Evolutionary conservation across 2,888 invertebrate species (phyloP).

Genomic region (Saturnia japonica): DNA sequence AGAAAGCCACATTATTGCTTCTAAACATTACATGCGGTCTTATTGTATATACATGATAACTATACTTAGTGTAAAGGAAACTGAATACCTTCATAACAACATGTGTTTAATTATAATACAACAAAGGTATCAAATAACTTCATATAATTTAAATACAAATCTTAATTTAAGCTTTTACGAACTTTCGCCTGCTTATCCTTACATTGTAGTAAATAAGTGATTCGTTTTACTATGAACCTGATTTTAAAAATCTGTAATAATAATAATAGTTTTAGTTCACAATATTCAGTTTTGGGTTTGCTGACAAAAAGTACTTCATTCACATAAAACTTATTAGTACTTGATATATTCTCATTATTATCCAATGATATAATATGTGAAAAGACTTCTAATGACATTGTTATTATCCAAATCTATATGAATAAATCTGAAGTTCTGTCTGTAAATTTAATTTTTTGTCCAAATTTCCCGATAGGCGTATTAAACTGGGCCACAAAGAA

Average conservation of each 20-base stretch:
- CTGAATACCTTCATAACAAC: slow-evolving; percentile 11
- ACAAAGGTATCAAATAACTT: slow-evolving; percentile 19
- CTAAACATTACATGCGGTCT: slow-evolving; percentile 6
- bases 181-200: neutral
- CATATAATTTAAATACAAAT: neutral
- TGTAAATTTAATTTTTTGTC: too few relatives aligned
- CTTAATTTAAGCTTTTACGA: neutral
- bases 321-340: too few relatives aligned
- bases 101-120: slow-evolving; percentile 20
- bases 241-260: neutral
- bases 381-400: too few relatives aligned
- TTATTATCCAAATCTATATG: too few relatives aligned
- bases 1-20: slow-evolving; percentile 7
- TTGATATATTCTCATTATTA: too few relatives aligned
- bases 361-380: too few relatives aligned
- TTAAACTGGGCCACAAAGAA: too few relatives aligned
- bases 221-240: neutral
- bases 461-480: too few relatives aligned
- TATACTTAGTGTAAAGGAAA: slow-evolving; percentile 16
- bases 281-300: too few relatives aligned
- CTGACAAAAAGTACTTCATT: too few relatives aligned
- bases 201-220: too few relatives aligned
- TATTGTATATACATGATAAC: slow-evolving; percentile 11
- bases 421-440: too few relatives aligned
- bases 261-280: neutral